Evolutionary conservation across 2,113 vertebrate species (phyloP).

Genomic region (Lophotis ruficrista): DNA sequence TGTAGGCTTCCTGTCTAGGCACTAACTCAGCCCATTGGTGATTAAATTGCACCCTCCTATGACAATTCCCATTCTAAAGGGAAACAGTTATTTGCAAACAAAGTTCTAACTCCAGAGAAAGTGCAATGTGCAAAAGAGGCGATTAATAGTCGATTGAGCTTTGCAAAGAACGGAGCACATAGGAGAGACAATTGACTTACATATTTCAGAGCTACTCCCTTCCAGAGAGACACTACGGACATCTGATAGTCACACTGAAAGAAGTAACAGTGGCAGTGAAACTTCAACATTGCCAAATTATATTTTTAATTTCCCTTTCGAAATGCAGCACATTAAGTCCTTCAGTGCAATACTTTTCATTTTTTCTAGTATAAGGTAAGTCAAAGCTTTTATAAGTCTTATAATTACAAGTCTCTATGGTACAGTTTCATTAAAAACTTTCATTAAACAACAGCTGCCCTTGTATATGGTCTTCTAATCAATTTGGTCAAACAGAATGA

Average conservation of each 20-base stretch:
- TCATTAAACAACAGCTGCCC: constrained; percentile 87
- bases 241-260: constrained; percentile 19
- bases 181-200: not conserved
- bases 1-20: not conserved
- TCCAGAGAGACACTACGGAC: not conserved
- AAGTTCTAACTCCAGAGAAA: not conserved
- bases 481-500: constrained; percentile 90
- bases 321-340: constrained; percentile 72
- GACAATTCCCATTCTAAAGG: not conserved
- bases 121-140: not conserved
- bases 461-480: constrained; percentile 86
- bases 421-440: constrained; percentile 87
- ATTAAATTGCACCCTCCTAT: not conserved
- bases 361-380: constrained; percentile 71
- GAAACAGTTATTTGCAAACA: not conserved
- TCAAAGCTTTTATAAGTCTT: constrained; percentile 81
- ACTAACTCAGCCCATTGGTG: not conserved
- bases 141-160: constrained; percentile 16
- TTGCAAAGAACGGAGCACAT: not conserved
- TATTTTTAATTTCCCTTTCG: constrained; percentile 56
- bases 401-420: constrained; percentile 82
- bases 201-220: not conserved
- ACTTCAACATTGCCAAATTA: constrained; percentile 45
- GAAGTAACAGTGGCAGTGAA: constrained; percentile 20
- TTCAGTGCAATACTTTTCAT: constrained; percentile 56